phyloP scores from a whole-genome alignment of 2,113 vertebrate genomes.

The Ciconia stormi region DNA sequence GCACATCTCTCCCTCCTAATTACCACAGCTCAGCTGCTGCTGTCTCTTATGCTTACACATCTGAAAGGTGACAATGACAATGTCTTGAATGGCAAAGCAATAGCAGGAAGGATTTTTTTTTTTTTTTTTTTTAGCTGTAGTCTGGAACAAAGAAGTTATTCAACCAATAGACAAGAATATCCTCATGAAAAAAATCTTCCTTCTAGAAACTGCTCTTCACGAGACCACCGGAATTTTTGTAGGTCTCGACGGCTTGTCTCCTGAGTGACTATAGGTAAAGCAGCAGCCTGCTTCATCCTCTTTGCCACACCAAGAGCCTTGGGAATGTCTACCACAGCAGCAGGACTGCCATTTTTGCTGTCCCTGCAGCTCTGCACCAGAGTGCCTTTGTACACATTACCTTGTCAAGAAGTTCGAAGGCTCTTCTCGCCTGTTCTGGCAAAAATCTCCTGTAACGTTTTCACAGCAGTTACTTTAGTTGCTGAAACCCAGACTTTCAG shows the following conservation, averaged over 20 bases:
- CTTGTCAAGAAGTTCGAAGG: not conserved
- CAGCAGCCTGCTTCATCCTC: not conserved
- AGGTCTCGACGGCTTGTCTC: not conserved
- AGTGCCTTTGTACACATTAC: not conserved
- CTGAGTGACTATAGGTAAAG: not conserved
- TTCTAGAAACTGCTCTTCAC: not conserved
- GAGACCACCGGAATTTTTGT: not conserved
- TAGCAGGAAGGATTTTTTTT: not conserved
- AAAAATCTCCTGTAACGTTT: not conserved
- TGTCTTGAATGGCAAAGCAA: slow-evolving; percentile 9
- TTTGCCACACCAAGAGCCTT: accelerated
- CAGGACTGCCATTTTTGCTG: not conserved
- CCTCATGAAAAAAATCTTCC: not conserved
- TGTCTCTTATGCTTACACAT: slow-evolving; percentile 53
- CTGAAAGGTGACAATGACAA: slow-evolving; percentile 57
- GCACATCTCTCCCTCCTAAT: slow-evolving; percentile 50
- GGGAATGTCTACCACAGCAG: not conserved
- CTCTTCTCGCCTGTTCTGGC: not conserved
- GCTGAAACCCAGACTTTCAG: not conserved
- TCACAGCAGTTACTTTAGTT: not conserved
- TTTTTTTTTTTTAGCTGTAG: not conserved
- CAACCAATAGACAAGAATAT: not conserved
- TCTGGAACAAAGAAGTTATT: slow-evolving; percentile 20
- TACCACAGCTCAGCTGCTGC: slow-evolving; percentile 60
- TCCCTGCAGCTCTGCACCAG: not conserved